Conservation (phyloP, 2,797 vertebrate species). For the Eutrigla gurnardus region DNA sequence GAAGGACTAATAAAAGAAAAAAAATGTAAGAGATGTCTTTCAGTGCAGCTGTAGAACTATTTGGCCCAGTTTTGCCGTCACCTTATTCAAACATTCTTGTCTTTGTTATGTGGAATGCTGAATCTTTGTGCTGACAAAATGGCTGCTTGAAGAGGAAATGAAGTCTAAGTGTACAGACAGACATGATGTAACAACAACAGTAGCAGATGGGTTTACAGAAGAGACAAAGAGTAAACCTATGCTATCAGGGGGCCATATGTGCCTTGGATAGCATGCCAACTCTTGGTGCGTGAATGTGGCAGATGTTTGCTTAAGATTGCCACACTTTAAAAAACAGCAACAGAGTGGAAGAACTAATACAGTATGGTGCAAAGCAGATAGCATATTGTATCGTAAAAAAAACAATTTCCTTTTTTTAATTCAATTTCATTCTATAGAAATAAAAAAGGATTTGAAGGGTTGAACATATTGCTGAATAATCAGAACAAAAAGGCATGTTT, state of each 20-base stretch:
- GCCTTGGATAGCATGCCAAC: slow-evolving; percentile 77
- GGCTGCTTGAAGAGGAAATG: slow-evolving; percentile 47
- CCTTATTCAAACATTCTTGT: not conserved
- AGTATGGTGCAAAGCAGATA: slow-evolving; percentile 45
- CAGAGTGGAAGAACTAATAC: slow-evolving; percentile 56
- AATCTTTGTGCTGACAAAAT: slow-evolving; percentile 47
- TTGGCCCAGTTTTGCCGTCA: not conserved
- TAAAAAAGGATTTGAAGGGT: not conserved
- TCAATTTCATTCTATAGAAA: slow-evolving; percentile 20
- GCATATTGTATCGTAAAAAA: slow-evolving; percentile 57
- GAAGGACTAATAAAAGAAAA: not conserved
- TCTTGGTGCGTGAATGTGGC: slow-evolving; percentile 79
- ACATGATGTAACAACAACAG: slow-evolving; percentile 74
- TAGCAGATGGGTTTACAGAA: slow-evolving; percentile 81
- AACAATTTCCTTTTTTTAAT: slow-evolving; percentile 1
- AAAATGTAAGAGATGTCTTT: not conserved
- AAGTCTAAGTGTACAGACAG: slow-evolving; percentile 60
- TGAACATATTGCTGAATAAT: slow-evolving; percentile 22
- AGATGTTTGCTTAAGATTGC: slow-evolving; percentile 82
- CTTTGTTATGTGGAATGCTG: slow-evolving; percentile 12
- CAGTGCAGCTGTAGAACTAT: not conserved
- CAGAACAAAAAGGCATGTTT: slow-evolving; percentile 5
- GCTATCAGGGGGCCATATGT: slow-evolving; percentile 81
- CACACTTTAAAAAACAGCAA: slow-evolving; percentile 67
- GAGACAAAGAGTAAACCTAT: slow-evolving; percentile 80